Percentiles rank a stretch among this genome's conserved stretches.
phyloP scores from a whole-genome alignment of 2,888 invertebrate species.

The Kuschelorhynchus macadamiae region DNA sequence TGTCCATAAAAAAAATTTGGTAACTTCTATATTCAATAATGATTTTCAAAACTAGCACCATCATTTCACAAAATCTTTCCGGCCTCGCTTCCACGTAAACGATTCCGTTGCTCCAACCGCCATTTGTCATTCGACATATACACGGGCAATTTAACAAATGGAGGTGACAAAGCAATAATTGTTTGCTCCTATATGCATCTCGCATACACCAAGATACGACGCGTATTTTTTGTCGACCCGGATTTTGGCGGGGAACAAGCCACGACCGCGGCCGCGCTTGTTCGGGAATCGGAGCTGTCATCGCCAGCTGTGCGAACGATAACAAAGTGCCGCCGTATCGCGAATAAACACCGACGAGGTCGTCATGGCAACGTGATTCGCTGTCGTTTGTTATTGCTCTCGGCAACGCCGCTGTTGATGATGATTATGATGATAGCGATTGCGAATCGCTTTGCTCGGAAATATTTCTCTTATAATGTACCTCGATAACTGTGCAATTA shows the following conservation, averaged over 20 bases:
- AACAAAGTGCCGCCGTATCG: conserved; percentile 38
- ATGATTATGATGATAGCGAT: too few relatives aligned
- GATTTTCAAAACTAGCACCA: too few relatives aligned
- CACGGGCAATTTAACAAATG: conserved; percentile 31
- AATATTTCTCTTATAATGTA: too few relatives aligned
- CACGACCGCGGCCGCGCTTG: conserved; percentile 24
- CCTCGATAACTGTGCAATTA: too few relatives aligned
- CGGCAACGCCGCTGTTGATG: too few relatives aligned
- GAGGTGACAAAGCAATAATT: conserved; percentile 35
- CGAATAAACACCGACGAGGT: conserved; percentile 27
- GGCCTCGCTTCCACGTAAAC: neutral
- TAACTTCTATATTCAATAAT: too few relatives aligned
- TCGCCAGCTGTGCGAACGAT: too few relatives aligned
- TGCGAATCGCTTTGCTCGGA: too few relatives aligned
- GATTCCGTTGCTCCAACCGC: neutral
- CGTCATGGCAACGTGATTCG: conserved; percentile 32
- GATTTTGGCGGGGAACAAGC: conserved; percentile 34
- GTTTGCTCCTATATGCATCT: conserved; percentile 35
- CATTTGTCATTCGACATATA: conserved; percentile 16
- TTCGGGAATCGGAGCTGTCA: conserved; percentile 38
- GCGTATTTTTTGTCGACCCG: conserved; percentile 19
- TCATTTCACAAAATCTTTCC: too few relatives aligned
- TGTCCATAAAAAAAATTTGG: too few relatives aligned
- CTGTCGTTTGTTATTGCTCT: conserved; percentile 20
- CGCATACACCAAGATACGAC: conserved; percentile 25